Evolutionary conservation across 1,140 invertebrate species (phyloP), one percentile per base, ranked within the genome.

Genomic region (Drosophila lini): DNA sequence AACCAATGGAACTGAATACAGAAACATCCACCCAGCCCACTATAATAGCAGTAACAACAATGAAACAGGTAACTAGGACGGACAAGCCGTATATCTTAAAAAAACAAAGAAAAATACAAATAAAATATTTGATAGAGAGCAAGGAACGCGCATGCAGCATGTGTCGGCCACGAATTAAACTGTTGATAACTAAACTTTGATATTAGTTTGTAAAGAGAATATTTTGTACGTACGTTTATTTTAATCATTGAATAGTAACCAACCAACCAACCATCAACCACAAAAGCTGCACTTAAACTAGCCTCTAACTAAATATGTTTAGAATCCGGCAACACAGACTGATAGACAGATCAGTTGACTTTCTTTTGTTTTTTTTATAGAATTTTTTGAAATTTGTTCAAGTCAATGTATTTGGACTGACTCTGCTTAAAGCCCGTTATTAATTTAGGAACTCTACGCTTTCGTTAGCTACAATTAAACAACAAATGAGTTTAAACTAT

Each of bases 151-250:
- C 84, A 84, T 89, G 84, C 56, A 71, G 76, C 83, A 88, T 86
- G 84, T 77, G 80, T 58, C 57, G 73, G 64, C 73, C 74, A 86
- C 73, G 67, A 91, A 91, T 90, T 90, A 90, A 91, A 91, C 90
- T 91, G 90, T 90, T 91, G 90, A 91, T 91, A 91, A 84, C 74
- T 96, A 96, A 95, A 97, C 96, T 96, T 96, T 92, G 97, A 94
- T 91, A 97, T 97, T 94, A 98, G 98, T 91, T 98, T 98, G 78
- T 89, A 84, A 88, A 89, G 48, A 67, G 64, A 74, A 81, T 84
- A 82, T 74, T 84, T 85, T 88, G 61, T 86, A 86, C 52, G 83
- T 88, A 86, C 48, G 68, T 79, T 78, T 83, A 89, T 68, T 86
- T 86, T 80, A 88, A 80, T 80, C 52, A 53, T 77, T 73, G 70